These are phyloP conservation scores for Paramuricea clavata DNA, from an alignment of 92 coral and sea anemone species.

Conservation along the genomic window DNA sequence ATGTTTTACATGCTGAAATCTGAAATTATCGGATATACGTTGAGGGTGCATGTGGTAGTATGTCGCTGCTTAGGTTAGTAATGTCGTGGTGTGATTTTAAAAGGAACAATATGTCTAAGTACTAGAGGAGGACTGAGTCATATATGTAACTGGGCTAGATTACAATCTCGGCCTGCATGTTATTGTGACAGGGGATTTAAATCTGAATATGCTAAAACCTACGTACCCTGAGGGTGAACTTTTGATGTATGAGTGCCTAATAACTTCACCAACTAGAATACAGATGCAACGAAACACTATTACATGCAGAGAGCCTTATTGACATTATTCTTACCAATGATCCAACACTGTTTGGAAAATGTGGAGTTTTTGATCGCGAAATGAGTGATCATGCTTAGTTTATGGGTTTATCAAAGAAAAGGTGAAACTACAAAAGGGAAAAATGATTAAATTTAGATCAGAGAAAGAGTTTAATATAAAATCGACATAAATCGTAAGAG, in stretches of 20 bases:
- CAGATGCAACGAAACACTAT: constrained; percentile 49
- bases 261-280: constrained; percentile 31
- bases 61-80: no score
- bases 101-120: no score
- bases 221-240: constrained; percentile 40
- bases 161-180: constrained; percentile 25
- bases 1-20: no score
- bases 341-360: constrained; percentile 12
- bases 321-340: constrained; percentile 22
- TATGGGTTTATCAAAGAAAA: constrained; percentile 41
- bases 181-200: constrained; percentile 32
- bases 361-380: constrained; percentile 48
- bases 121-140: constrained; percentile 46
- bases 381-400: constrained; percentile 51
- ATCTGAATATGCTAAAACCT: constrained; percentile 30
- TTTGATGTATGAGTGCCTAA: constrained; percentile 9
- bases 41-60: no score
- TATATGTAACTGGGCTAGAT: constrained; percentile 38
- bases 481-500: constrained; percentile 2
- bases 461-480: constrained; percentile 19
- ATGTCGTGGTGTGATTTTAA: no score
- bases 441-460: constrained; percentile 38
- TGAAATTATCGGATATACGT: no score
- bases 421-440: constrained; percentile 30
- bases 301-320: constrained; percentile 48